These are phyloP conservation scores for Chaetogeoica ovagalla DNA, from an alignment of 2,888 invertebrate species.

Conservation along the genomic window DNA sequence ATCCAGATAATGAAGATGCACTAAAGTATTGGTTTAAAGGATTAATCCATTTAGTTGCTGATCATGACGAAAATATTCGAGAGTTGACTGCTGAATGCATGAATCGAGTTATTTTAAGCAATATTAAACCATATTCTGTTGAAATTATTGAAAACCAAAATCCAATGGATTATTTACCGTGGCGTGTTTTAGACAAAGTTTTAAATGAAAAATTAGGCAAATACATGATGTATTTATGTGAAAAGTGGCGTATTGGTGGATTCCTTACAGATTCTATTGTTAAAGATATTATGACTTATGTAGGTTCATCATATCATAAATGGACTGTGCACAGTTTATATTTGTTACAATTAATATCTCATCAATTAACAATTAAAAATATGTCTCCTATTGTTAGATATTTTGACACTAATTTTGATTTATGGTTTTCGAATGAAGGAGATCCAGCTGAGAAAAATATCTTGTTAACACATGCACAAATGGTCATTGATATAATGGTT, in stretches of 20 bases:
- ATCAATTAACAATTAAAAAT: conserved; percentile 29
- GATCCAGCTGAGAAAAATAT: conserved; percentile 1
- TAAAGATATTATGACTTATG: conserved; percentile 37
- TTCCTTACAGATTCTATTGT: conserved; percentile 10
- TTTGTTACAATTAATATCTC: conserved; percentile 45
- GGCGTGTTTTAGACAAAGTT: conserved; percentile 38
- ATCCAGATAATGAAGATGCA: conserved; percentile 44
- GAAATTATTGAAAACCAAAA: conserved; percentile 13
- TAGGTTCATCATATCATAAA: conserved; percentile 15
- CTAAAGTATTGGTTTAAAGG: conserved; percentile 46
- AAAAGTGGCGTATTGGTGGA: conserved; percentile 24
- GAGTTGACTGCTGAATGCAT: conserved; percentile 41
- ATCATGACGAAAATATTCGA: conserved; percentile 47
- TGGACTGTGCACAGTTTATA: conserved; percentile 45
- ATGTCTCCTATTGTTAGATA: conserved; percentile 28
- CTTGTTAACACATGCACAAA: conserved; percentile 33
- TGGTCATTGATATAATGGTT: conserved; percentile 28
- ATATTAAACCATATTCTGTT: conserved; percentile 47
- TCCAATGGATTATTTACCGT: conserved; percentile 40
- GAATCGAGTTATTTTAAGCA: conserved; percentile 36
- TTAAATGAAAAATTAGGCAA: conserved; percentile 39
- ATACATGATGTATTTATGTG: conserved; percentile 46
- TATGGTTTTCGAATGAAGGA: conserved; percentile 25
- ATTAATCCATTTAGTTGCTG: conserved; percentile 46
- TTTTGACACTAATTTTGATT: conserved; percentile 16